These are phyloP conservation scores for Hyposmocoma kahamanoa DNA, from an alignment of 1,140 invertebrate species.

Conservation along the genomic window DNA sequence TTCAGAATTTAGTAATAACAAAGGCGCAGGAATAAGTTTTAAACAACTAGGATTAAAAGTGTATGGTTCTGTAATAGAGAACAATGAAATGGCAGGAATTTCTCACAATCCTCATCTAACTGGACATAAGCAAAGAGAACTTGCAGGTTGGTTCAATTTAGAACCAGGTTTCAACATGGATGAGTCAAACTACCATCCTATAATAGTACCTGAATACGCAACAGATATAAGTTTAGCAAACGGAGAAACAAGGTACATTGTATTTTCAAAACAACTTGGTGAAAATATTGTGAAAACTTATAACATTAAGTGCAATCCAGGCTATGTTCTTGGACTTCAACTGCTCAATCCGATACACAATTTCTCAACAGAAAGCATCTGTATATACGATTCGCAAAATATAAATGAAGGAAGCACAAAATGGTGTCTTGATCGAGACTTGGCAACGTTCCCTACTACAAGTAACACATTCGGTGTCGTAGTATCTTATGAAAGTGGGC, in stretches of 20 bases:
- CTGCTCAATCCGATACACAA: conserved; percentile 91
- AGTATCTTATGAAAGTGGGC: conserved; percentile 88
- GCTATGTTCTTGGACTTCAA: conserved; percentile 87
- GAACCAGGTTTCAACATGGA: conserved; percentile 78
- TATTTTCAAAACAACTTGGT: conserved; percentile 78
- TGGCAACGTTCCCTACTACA: conserved; percentile 89
- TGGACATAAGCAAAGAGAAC: conserved; percentile 89
- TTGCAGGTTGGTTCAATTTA: conserved; percentile 92
- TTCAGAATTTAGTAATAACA: conserved; percentile 91
- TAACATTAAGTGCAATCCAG: conserved; percentile 80
- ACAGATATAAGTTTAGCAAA: conserved; percentile 79
- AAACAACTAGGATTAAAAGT: conserved; percentile 90
- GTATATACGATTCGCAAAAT: conserved; percentile 83
- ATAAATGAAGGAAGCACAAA: conserved; percentile 76
- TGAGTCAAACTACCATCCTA: conserved; percentile 80
- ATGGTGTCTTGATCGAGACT: conserved; percentile 87
- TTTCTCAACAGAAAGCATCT: conserved; percentile 87
- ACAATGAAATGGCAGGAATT: conserved; percentile 92
- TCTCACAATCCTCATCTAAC: conserved; percentile 93
- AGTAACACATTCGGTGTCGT: conserved; percentile 89
- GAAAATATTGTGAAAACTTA: conserved; percentile 76
- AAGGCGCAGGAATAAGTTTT: conserved; percentile 90
- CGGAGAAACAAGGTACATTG: conserved; percentile 84
- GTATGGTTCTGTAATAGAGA: conserved; percentile 83
- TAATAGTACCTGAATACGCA: conserved; percentile 77